Percentiles rank a stretch among this genome's conserved stretches.
phyloP scores from a whole-genome alignment of 1,140 invertebrate species.

The Gyrodactylus salaris region DNA sequence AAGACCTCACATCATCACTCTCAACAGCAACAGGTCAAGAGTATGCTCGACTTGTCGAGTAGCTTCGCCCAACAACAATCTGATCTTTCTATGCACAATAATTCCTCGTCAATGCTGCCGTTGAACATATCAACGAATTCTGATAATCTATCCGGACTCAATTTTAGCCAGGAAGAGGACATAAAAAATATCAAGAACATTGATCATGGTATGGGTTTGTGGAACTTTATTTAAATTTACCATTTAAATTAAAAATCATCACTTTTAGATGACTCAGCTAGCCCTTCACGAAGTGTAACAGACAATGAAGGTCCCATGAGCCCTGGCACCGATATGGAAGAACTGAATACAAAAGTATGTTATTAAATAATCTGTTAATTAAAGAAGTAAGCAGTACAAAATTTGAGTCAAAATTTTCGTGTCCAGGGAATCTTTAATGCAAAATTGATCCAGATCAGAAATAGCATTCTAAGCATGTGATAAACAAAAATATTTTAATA shows the following conservation, averaged over 20 bases:
- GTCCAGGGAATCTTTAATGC: no score
- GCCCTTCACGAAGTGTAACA: not conserved
- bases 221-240: no score
- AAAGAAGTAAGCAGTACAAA: no score
- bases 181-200: not conserved
- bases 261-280: not conserved
- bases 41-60: not conserved
- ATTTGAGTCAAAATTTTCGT: no score
- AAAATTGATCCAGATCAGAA: no score
- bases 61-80: not conserved
- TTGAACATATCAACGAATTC: not conserved
- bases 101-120: not conserved
- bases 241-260: not conserved
- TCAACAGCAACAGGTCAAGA: not conserved
- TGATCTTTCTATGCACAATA: not conserved
- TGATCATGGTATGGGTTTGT: no score
- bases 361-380: no score
- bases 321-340: slow-evolving; percentile 3
- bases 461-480: no score
- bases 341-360: slow-evolving; percentile 5
- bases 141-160: not conserved
- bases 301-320: not conserved
- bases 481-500: no score
- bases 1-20: no score
- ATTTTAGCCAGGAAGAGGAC: not conserved